phyloP scores from a whole-genome alignment of 2,797 vertebrate genomes.

The Enteromius anoplus region DNA sequence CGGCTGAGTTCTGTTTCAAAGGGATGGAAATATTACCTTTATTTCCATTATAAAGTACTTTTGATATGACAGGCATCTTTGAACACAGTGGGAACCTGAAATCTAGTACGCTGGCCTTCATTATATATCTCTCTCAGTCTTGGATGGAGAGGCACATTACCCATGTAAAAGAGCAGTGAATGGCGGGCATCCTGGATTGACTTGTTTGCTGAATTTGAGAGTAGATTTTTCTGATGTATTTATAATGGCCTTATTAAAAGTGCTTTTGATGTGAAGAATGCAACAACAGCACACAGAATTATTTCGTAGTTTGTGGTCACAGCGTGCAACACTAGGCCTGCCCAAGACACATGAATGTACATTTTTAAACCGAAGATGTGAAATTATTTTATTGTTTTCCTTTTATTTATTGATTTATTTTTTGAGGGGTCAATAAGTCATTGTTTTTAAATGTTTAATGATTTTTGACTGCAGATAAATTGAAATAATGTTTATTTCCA shows the following conservation, averaged over 20 bases:
- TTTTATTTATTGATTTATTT: slow-evolving; percentile 49
- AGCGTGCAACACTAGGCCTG: slow-evolving; percentile 57
- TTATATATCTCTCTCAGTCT: slow-evolving; percentile 73
- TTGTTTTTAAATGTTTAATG: neutral
- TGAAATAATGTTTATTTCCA: neutral
- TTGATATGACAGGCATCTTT: slow-evolving; percentile 75
- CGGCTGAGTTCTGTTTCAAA: slow-evolving; percentile 67
- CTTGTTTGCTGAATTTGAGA: slow-evolving; percentile 83
- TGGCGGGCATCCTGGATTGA: slow-evolving; percentile 81
- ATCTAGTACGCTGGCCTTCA: slow-evolving; percentile 72
- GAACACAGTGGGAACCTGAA: slow-evolving; percentile 76
- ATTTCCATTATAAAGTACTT: slow-evolving; percentile 79
- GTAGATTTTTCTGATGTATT: slow-evolving; percentile 82
- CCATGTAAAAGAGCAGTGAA: slow-evolving; percentile 78
- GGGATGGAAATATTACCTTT: slow-evolving; percentile 75
- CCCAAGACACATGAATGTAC: slow-evolving; percentile 58
- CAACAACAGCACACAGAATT: slow-evolving; percentile 73
- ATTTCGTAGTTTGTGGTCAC: slow-evolving; percentile 67
- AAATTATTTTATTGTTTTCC: slow-evolving; percentile 53
- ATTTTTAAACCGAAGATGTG: slow-evolving; percentile 59
- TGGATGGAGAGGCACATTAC: slow-evolving; percentile 69
- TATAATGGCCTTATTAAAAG: slow-evolving; percentile 85
- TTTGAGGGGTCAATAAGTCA: neutral
- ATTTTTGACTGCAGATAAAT: neutral
- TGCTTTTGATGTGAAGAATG: slow-evolving; percentile 80